phyloP scores from a whole-genome alignment of 30 jellyfish, hydroid and myxozoan genomes.

The Nemopilema nomurai region DNA sequence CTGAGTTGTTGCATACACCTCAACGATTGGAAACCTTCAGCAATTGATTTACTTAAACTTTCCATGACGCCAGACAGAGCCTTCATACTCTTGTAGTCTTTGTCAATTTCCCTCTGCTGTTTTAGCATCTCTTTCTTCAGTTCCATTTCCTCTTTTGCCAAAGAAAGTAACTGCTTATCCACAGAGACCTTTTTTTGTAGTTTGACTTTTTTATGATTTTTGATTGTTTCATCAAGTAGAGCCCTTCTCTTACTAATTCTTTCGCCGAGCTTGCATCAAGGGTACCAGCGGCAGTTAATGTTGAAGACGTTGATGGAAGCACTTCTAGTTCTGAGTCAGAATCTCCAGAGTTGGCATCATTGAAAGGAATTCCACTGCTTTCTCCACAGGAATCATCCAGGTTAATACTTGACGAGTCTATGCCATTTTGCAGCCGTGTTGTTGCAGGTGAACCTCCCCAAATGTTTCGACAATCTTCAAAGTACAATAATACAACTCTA shows the following conservation, averaged over 20 bases:
- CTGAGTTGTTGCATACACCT: conserved; percentile 8
- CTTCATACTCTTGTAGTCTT: conserved; percentile 3
- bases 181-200: too few relatives aligned
- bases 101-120: not conserved
- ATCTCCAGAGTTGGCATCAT: conserved; percentile 9
- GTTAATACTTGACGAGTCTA: conserved; percentile 10
- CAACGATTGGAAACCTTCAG: conserved; percentile 1
- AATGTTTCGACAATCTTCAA: conserved; percentile 17
- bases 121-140: not conserved
- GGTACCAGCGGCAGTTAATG: conserved; percentile 13
- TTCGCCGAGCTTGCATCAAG: conserved; percentile 14
- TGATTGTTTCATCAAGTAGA: conserved; percentile 21
- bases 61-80: conserved; percentile 19
- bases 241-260: conserved; percentile 37
- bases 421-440: conserved; percentile 6
- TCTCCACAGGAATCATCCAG: not conserved
- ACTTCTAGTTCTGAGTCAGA: conserved; percentile 4
- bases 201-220: conserved; percentile 2
- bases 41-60: conserved; percentile 1
- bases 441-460: conserved; percentile 57
- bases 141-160: too few relatives aligned
- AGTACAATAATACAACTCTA: conserved; percentile 11
- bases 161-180: too few relatives aligned
- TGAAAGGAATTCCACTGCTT: not conserved
- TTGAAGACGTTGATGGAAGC: conserved; percentile 10